Evolutionary conservation across 2,888 invertebrate genomes (phyloP), one percentile per base, ranked within the genome.

Genomic region (Limnephilus lunatus): DNA sequence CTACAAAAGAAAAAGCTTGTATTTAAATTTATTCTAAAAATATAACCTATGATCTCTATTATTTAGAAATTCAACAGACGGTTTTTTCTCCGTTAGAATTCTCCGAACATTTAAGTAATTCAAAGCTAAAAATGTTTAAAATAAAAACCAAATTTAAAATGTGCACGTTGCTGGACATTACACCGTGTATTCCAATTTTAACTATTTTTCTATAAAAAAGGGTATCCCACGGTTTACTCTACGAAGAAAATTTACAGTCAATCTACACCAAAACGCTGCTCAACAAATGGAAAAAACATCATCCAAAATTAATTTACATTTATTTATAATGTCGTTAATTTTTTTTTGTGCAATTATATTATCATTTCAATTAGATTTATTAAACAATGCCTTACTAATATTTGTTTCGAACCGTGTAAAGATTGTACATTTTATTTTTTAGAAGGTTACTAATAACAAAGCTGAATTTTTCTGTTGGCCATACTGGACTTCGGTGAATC

Each of bases 161-260:
- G 83, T 82, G 81, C 90, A 83, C 81, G 91, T 85, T 85, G 85
- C 80, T 81, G 88, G 53, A 35, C 91, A 91, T 85, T 68, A 85
- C 85, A 85, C 85, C 68, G 81, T 91, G 81, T 93, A 91, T 93
- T 93, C 88, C 85, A 90, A 92, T 89, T 92, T 93, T 85, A 89
- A 82, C 91, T 92, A 81, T 93, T 92, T 93, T 88, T 90, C 87
- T 44, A 91, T 82, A 92, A 93, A 93, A 92, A 93, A 92, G 44
- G 31, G 53, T 90, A 92, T 93, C 93, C 93, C 93, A 93, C 93
- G 93, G 92, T 92, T 39, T 31, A 39, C 85, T 85, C 85, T 90
- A 39, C 44, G 85, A 92, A 90, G 88, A 90, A 90, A 92, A 92
- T 91, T 85, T 91, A 91, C 68, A 92, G 92, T 53, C 32, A 31